These are phyloP conservation scores for Abramis brama DNA, from an alignment of 2,113 vertebrate genomes.

Conservation along the genomic window DNA sequence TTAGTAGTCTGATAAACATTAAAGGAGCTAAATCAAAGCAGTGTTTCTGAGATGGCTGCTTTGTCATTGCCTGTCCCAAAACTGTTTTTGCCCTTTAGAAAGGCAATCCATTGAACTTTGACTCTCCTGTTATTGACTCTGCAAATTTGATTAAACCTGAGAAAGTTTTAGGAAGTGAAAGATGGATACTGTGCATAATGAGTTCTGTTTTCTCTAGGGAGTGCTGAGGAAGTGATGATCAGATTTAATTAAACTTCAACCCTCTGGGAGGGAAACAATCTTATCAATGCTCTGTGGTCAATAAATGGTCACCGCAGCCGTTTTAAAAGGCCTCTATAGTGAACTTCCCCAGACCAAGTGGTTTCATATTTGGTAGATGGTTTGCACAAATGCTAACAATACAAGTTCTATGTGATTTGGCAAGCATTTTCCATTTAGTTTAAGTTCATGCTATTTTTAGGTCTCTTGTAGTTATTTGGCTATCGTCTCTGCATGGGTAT, in stretches of 20 bases:
- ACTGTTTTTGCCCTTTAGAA: not conserved
- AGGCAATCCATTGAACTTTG: not conserved
- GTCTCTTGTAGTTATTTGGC: not conserved
- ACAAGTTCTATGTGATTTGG: not conserved
- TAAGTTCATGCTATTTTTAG: not conserved
- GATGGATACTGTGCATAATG: not conserved
- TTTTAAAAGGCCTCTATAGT: not conserved
- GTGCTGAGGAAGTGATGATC: not conserved
- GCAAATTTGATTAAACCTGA: not conserved
- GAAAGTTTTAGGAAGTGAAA: slow-evolving; percentile 9
- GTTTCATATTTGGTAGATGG: not conserved
- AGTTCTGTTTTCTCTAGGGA: not conserved
- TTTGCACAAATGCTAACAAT: not conserved
- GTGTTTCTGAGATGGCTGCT: not conserved
- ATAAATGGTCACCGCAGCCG: not conserved
- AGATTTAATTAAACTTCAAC: slow-evolving; percentile 16
- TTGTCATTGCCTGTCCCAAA: not conserved
- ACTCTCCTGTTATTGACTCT: not conserved
- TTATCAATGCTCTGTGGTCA: slow-evolving; percentile 16
- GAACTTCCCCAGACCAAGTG: not conserved
- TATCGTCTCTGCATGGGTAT: not conserved
- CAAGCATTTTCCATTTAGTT: not conserved
- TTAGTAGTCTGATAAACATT: not conserved
- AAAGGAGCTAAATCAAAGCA: not conserved
- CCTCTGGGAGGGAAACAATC: not conserved